A percentile compares a stretch with the other conserved stretches of the same genome.
These are phyloP conservation scores for Formica exsecta DNA, from an alignment of 1,140 invertebrate species.

Conservation along the genomic window DNA sequence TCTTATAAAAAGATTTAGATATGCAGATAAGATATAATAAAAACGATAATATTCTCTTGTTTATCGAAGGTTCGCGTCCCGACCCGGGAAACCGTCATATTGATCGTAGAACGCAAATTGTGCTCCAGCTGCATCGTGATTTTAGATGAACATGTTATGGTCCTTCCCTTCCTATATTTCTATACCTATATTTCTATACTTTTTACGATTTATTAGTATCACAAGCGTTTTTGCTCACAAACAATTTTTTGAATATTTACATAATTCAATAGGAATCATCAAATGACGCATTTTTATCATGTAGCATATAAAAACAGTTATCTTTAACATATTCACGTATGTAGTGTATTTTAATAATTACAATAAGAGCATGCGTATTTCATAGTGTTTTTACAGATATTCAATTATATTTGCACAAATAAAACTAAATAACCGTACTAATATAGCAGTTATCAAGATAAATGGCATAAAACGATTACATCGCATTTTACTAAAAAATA, in stretches of 20 bases:
- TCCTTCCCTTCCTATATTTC: no score
- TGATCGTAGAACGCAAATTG: constrained; percentile 14
- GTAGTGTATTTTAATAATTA: constrained; percentile 10
- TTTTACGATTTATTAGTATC: not conserved
- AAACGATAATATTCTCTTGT: not conserved
- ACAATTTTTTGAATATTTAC: constrained; percentile 14
- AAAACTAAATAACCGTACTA: not conserved
- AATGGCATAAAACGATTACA: no score
- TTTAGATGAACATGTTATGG: not conserved
- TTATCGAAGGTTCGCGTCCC: not conserved
- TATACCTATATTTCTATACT: no score
- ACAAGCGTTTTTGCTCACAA: not conserved
- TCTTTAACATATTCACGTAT: not conserved
- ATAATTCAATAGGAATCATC: constrained; percentile 13
- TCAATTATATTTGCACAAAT: not conserved
- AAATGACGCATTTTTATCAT: not conserved
- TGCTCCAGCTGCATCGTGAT: constrained; percentile 19
- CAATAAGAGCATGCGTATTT: not conserved
- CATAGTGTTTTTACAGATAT: not conserved
- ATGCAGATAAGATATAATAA: constrained; percentile 3
- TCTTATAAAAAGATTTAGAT: constrained; percentile 4
- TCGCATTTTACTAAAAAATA: not conserved
- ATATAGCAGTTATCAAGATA: not conserved
- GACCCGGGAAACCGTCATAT: not conserved
- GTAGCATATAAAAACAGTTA: constrained; percentile 2